These are phyloP conservation scores for Troglohyphantes excavatus DNA, from an alignment of 2,888 invertebrate species.

Conservation along the genomic window DNA sequence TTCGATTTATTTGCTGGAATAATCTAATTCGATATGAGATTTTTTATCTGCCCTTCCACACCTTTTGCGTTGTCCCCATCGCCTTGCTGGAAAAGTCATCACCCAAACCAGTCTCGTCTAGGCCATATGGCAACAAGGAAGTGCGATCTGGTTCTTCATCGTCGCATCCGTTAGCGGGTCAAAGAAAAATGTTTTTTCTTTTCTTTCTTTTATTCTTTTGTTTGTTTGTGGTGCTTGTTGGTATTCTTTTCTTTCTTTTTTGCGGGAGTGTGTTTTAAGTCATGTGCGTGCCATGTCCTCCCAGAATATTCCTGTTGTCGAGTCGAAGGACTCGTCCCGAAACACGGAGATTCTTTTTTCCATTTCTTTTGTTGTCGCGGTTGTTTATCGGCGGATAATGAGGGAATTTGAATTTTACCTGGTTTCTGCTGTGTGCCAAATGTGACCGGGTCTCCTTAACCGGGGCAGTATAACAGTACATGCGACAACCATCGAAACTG, in stretches of 20 bases:
- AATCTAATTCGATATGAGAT: too few species aligned
- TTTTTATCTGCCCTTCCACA: neutral
- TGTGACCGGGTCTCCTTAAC: constrained; percentile 39
- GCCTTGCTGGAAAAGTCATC: neutral
- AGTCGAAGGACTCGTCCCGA: constrained; percentile 35
- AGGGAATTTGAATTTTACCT: constrained; percentile 13
- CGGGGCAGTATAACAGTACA: constrained; percentile 55
- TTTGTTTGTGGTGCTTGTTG: constrained; percentile 11
- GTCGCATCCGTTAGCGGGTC: constrained; percentile 74
- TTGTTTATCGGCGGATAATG: constrained; percentile 21
- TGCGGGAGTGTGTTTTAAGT: constrained; percentile 43
- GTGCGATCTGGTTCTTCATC: constrained; percentile 70
- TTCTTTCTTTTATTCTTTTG: constrained; percentile 18
- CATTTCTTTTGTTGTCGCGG: constrained; percentile 48
- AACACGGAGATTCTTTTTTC: constrained; percentile 13
- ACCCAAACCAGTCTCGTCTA: constrained; percentile 55
- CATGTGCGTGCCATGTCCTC: constrained; percentile 43
- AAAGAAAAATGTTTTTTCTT: constrained; percentile 43
- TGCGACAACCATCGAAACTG: constrained; percentile 3
- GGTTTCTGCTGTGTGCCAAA: neutral
- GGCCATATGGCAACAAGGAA: constrained; percentile 57
- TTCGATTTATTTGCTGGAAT: neutral
- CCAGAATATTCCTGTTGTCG: constrained; percentile 8
- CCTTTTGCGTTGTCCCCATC: constrained; percentile 14
- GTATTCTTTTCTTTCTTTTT: constrained; percentile 20